Evolutionary conservation across 2,113 vertebrate species (phyloP).

Genomic region (Lathamus discolor): DNA sequence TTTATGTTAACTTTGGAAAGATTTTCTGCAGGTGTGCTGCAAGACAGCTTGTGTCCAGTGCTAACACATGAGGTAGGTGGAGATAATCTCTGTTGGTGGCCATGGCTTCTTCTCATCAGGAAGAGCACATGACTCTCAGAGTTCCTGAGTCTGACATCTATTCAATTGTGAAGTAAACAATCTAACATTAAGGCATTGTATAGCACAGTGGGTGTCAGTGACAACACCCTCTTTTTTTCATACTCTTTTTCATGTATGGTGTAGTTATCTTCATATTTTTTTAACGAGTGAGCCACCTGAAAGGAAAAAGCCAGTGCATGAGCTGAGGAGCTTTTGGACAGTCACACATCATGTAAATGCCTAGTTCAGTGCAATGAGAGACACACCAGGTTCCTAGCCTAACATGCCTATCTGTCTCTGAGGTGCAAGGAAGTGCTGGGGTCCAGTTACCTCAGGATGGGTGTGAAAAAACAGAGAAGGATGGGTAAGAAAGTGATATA

Average conservation of each 20-base stretch:
- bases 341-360: rapidly evolving
- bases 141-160: not conserved
- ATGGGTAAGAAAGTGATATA: not conserved
- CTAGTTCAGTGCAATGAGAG: rapidly evolving
- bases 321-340: not conserved
- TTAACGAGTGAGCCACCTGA: not conserved
- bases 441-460: not conserved
- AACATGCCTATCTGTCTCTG: not conserved
- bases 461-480: not conserved
- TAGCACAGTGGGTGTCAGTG: not conserved
- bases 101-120: not conserved
- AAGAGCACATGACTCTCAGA: not conserved
- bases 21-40: not conserved
- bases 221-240: not conserved
- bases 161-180: not conserved
- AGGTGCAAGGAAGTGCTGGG: not conserved
- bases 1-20: not conserved
- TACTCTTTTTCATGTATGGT: not conserved
- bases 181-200: not conserved
- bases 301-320: not conserved
- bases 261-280: not conserved
- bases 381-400: not conserved
- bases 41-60: not conserved
- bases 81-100: not conserved
- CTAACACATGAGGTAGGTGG: not conserved